A percentile compares a stretch with the other conserved stretches of the same genome.
Conservation (phyloP, 2,113 vertebrate genomes). For the Podilymbus podiceps region DNA sequence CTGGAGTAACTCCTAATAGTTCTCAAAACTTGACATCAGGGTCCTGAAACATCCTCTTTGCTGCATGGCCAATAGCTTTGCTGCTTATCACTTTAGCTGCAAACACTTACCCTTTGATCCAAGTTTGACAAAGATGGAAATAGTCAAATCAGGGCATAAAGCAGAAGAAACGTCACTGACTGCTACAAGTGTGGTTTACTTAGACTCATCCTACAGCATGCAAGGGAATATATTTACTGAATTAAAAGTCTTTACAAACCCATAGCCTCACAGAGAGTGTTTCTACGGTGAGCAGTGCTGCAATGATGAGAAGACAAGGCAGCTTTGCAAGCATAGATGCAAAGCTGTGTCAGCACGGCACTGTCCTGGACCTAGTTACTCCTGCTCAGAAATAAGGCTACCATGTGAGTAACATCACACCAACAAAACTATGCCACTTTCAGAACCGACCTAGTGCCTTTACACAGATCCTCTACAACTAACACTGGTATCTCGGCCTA, state of each 20-base stretch:
- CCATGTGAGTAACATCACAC: background rate
- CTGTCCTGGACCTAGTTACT: fast-evolving
- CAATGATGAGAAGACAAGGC: background rate
- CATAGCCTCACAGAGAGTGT: background rate
- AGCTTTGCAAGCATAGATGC: background rate
- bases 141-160: background rate
- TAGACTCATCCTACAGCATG: background rate
- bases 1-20: background rate
- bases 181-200: background rate
- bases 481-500: background rate
- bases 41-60: background rate
- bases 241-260: background rate
- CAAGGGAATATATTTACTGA: background rate
- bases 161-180: background rate
- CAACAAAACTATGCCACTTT: background rate
- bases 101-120: background rate
- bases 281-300: background rate
- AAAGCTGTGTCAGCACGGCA: background rate
- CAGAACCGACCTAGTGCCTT: background rate
- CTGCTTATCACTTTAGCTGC: background rate
- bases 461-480: background rate
- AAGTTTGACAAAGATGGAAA: background rate
- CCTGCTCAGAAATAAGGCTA: background rate
- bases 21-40: background rate
- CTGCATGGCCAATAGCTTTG: background rate